Percentiles rank a stretch among this genome's conserved stretches.
These are phyloP conservation scores for Eleutherodactylus coqui DNA, from an alignment of 2,797 vertebrate species.

Conservation along the genomic window DNA sequence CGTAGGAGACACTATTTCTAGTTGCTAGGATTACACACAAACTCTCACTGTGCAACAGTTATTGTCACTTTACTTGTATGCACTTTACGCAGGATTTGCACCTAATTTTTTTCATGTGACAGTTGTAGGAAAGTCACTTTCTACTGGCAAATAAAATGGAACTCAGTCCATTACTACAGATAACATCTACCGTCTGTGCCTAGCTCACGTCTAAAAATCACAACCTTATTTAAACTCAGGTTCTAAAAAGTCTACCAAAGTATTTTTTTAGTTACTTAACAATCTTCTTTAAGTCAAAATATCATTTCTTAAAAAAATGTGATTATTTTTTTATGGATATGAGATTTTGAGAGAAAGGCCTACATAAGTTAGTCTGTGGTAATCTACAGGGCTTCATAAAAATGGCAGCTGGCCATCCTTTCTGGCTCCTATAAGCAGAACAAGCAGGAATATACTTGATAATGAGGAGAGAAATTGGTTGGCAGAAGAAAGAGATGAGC, in stretches of 20 bases:
- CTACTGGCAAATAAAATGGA: not conserved
- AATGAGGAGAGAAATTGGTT: constrained; percentile 63
- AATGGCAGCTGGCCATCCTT: constrained; percentile 54
- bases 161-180: not conserved
- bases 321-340: constrained; percentile 32
- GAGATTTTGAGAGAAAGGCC: constrained; percentile 14
- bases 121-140: not conserved
- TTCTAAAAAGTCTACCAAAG: not conserved
- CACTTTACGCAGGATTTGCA: too few species aligned
- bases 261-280: not conserved
- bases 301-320: not conserved
- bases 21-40: too few species aligned
- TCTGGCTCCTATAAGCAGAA: constrained; percentile 40
- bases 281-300: constrained; percentile 2
- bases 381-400: constrained; percentile 43
- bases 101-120: too few species aligned
- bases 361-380: constrained; percentile 18
- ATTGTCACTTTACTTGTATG: too few species aligned
- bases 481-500: constrained; percentile 58
- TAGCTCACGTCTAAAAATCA: not conserved
- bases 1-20: not conserved
- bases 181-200: not conserved
- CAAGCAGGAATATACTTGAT: constrained; percentile 49
- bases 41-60: too few species aligned
- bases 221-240: not conserved